Evolutionary conservation across 2,113 vertebrate genomes (phyloP), one percentile per base, ranked within the genome.

Genomic region (Tetrax tetrax): DNA sequence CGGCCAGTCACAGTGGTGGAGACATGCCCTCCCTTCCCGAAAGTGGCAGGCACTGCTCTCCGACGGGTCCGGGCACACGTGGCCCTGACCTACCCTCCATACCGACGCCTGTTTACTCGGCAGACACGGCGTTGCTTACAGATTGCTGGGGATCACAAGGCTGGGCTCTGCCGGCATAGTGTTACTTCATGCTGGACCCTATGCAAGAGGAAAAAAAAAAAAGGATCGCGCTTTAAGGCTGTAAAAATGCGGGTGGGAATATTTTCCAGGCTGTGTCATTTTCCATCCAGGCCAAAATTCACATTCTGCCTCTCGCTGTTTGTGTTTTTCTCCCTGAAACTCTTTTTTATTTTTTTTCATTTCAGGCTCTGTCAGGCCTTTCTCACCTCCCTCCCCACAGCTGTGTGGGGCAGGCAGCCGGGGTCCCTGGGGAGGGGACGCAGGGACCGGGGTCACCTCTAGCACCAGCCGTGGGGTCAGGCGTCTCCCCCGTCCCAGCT

Each of bases 201-300:
- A 7, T 72, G 90, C 75, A 90, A 92, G 91, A 87, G 56, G 31
- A 27, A 33, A 20, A 45, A 22, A 22, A 17, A 81, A 81, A 74
- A 81, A 66, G 38, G 63, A 83, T 64, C 1, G 1, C 4, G 14
- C 53, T 96, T 95, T 66, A 59, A 96, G 87, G 92, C 94, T 96
- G 93, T 96, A 96, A 97, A 96, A 97, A 95, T 96, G 93, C 43
- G 87, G 72, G 90, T 93, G 95, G 96, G 86, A 94, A 96, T 96
- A 94, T 93, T 97, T 96, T 96, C 94, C 96, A 96, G 94, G 9
- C 47, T 95, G 65, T 94, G 92, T 96, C 89, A 97, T 87, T 95
- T 91, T 87, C 95, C 41, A 5, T 12, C 4, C 0, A 84, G 72
- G 92, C 95, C 93, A 95, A 94, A 94, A 90, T 83, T 86, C 68